Base-by-base conservation (phyloP, 2,797 vertebrate genomes). In the Karalla daura region DNA sequence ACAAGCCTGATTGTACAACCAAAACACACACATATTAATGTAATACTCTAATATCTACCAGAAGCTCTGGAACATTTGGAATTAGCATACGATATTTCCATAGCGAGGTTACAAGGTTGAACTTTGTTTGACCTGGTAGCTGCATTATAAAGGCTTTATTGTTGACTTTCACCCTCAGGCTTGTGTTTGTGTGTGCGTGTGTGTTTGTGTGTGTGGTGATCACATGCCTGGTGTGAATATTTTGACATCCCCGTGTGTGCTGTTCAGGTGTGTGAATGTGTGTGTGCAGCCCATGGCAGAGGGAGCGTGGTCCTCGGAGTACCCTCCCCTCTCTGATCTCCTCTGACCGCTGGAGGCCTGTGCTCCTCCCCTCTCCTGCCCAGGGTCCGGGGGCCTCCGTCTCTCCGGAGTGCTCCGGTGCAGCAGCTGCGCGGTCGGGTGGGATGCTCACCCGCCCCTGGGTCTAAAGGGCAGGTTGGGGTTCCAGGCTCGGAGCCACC, bases 321-420 rank as follows among this genome's bases (percentile, higher is more conserved):
- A 85, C 75, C 49, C 51, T 76, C 47, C 61, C n/a, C 43, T 55
- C 43, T 89, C 63, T 87, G 78, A 86, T 87, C 81, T 76, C 18
- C 14, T n/a, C 39, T 73, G 78, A 79, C 74, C 13, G 55, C 86
- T 83, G 65, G 63, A 87, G 83, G 83, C 84, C 80, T 80, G 47
- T 45, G 59, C 52, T 69, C 20, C 59, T 63, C 70, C 63, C 61
- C 81, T 77, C 49, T 74, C 44, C 65, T 66, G 67, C 73, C 64
- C 70, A 47, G 37, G 65, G 74, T 85, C 67, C 18, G 15, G 41
- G n/a, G 70, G 55, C 70, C 68, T 61, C 15, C 45, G 23, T 64
- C 30, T 65, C 56, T 61, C 37, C 37, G 5, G 11, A 63, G 51
- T 10, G 1, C 39, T 15, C 35, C 3, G 27, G 53, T 55, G 28